Conservation (phyloP, 1,140 invertebrate species). For the Drosophila lini region DNA sequence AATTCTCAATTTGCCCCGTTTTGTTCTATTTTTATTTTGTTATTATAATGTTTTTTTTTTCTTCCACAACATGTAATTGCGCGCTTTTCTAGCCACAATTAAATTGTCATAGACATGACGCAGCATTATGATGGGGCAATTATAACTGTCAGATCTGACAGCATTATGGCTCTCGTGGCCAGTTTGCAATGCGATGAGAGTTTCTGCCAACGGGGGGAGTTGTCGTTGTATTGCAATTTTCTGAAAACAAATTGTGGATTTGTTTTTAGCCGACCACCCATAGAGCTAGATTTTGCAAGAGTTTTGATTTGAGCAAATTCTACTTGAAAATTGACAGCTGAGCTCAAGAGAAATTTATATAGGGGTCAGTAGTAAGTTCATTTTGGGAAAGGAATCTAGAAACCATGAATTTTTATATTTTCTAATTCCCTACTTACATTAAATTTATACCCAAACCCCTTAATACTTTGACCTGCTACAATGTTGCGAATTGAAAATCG, state of each 20-base stretch:
- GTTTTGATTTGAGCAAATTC: not conserved
- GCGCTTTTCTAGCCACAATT: conserved; percentile 79
- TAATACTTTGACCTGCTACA: conserved; percentile 19
- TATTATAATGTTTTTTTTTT: conserved; percentile 2
- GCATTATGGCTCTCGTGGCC: conserved; percentile 43
- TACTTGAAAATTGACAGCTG: conserved; percentile 3
- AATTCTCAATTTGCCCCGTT: conserved; percentile 19
- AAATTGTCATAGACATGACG: conserved; percentile 81
- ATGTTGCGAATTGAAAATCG: conserved; percentile 39
- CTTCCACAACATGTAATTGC: conserved; percentile 69
- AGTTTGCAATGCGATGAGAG: conserved; percentile 40
- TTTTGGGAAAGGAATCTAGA: not conserved
- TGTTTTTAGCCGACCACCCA: conserved; percentile 33
- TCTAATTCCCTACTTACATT: not conserved
- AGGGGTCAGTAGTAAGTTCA: too few species aligned
- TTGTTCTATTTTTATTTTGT: not conserved
- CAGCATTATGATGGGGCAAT: conserved; percentile 78
- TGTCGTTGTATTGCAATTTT: conserved; percentile 22
- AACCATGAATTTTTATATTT: not conserved
- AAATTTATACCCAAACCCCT: not conserved
- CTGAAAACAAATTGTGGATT: conserved; percentile 26
- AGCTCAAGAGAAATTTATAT: not conserved
- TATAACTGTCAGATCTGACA: conserved; percentile 77
- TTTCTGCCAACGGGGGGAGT: conserved; percentile 14
- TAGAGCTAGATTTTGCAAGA: conserved; percentile 1